Evolutionary conservation across 2,113 vertebrate genomes (phyloP), one percentile per base, ranked within the genome.

Genomic region (Triplophysa rosa): DNA sequence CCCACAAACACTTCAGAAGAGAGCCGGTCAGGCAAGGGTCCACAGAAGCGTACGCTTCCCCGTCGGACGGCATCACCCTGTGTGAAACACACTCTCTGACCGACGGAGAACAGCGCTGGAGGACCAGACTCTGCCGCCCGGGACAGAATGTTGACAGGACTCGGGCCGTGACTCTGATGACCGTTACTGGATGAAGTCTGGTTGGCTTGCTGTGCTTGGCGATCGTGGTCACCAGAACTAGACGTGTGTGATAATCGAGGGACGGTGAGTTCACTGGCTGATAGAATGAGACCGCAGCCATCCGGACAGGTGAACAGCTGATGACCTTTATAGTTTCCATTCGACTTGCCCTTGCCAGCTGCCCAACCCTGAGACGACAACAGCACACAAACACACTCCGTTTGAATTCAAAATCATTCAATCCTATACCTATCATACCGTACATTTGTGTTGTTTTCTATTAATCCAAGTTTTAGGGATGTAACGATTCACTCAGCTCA

Each of bases 231-330:
- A 0, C 84, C 82, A 0, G 64, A 14, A 70, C 19, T 65, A 6
- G 49, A 71, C 45, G n/a, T 16, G 37, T 79, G 61, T 0, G 83
- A 79, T 73, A 80, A 87, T 37, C 61, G 86, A 1, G 86, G 87
- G 0, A 78, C 26, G 2, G 11, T 13, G 59, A 93, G 78, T 56
- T 89, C 90, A 42, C 78, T 93, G 83, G 85, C 87, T 0, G 94
- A 85, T 2, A 95, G 77, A 19, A 95, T 94, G 40, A 93, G 88
- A 12, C 87, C 93, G 0, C 90, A 93, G 79, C 77, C 89, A 0
- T 95, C 94, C 0, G 89, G 90, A 75, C 94, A 95, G 2, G 45
- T 72, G 86, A 95, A 95, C 26, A 92, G 81, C 42, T 91, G 90
- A 5, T 90, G 90, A 0, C 93, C 92, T n/a, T 92, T 92, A 24